Evolutionary conservation across 30 jellyfish, hydroid and myxozoan species (phyloP).

Genomic region (Hydractinia echinata): DNA sequence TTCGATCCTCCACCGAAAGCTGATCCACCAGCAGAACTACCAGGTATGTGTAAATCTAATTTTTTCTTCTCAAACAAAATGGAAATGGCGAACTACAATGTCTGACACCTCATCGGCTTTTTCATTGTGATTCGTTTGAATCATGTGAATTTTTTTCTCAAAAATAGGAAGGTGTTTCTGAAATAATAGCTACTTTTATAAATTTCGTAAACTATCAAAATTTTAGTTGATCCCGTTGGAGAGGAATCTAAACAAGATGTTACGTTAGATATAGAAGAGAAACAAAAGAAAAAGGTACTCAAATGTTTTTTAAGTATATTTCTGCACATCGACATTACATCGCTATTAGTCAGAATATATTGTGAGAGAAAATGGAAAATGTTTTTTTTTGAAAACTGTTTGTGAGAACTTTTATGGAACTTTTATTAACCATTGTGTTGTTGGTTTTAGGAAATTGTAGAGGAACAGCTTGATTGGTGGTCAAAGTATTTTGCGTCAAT

Average conservation of each 20-base stretch:
- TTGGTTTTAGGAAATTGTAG: constrained; percentile 55
- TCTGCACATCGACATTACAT: too few species aligned
- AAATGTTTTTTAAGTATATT: neutral
- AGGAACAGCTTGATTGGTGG: constrained; percentile 94
- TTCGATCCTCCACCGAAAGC: constrained; percentile 44
- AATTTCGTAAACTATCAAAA: neutral
- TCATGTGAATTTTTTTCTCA: too few species aligned
- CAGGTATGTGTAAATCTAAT: neutral
- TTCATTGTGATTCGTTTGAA: too few species aligned
- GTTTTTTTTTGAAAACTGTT: too few species aligned
- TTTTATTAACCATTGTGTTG: neutral
- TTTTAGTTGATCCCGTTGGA: constrained; percentile 35
- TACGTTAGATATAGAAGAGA: constrained; percentile 74
- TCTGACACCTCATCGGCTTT: too few species aligned
- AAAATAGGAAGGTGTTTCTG: neutral
- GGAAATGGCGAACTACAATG: too few species aligned
- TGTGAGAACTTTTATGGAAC: neutral
- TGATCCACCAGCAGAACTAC: constrained; percentile 42
- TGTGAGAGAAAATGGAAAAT: too few species aligned
- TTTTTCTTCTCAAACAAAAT: neutral
- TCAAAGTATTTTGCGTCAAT: constrained; percentile 87
- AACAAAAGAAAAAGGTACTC: constrained; percentile 87
- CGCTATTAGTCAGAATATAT: too few species aligned
- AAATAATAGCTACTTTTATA: neutral
- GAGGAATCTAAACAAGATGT: constrained; percentile 63